Evolutionary conservation across 1,140 invertebrate genomes (phyloP).

Genomic region (Fopius arisanus): DNA sequence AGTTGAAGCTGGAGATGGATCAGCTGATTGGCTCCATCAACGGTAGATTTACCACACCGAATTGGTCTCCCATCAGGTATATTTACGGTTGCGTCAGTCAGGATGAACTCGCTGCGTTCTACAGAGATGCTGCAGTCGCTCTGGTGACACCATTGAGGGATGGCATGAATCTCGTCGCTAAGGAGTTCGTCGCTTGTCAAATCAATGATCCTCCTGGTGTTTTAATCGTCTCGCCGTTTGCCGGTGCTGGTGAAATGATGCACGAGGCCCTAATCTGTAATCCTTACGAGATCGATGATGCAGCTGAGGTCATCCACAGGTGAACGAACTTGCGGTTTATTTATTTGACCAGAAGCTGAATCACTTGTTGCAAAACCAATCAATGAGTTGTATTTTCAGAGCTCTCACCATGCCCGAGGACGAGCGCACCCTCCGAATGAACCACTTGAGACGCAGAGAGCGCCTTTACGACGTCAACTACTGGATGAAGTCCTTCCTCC

Average conservation of each 20-base stretch:
- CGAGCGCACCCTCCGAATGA: slow-evolving; percentile 86
- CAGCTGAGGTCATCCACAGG: slow-evolving; percentile 86
- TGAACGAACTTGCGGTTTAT: slow-evolving; percentile 40
- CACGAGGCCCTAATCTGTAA: slow-evolving; percentile 89
- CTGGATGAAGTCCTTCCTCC: slow-evolving; percentile 89
- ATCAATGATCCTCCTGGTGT: slow-evolving; percentile 88
- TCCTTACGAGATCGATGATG: slow-evolving; percentile 87
- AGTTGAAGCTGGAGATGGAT: slow-evolving; percentile 90
- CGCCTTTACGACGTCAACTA: slow-evolving; percentile 85
- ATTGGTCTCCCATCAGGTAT: slow-evolving; percentile 91
- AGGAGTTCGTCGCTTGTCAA: slow-evolving; percentile 93
- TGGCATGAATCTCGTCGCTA: slow-evolving; percentile 93
- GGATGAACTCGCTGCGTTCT: slow-evolving; percentile 84
- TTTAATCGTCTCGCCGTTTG: slow-evolving; percentile 88
- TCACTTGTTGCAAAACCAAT: slow-evolving; percentile 20
- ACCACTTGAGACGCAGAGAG: slow-evolving; percentile 81
- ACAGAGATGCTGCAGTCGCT: slow-evolving; percentile 84
- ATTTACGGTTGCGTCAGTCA: slow-evolving; percentile 90
- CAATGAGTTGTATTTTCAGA: slow-evolving; percentile 53
- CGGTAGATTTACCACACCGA: slow-evolving; percentile 85
- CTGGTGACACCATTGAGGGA: slow-evolving; percentile 87
- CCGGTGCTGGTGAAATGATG: slow-evolving; percentile 90
- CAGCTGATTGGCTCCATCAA: slow-evolving; percentile 88
- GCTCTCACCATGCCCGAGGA: slow-evolving; percentile 91
- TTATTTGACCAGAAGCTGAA: slow-evolving; percentile 11